Evolutionary conservation across 2,797 vertebrate species (phyloP), one percentile per base, ranked within the genome.

Genomic region (Psittacula echo): DNA sequence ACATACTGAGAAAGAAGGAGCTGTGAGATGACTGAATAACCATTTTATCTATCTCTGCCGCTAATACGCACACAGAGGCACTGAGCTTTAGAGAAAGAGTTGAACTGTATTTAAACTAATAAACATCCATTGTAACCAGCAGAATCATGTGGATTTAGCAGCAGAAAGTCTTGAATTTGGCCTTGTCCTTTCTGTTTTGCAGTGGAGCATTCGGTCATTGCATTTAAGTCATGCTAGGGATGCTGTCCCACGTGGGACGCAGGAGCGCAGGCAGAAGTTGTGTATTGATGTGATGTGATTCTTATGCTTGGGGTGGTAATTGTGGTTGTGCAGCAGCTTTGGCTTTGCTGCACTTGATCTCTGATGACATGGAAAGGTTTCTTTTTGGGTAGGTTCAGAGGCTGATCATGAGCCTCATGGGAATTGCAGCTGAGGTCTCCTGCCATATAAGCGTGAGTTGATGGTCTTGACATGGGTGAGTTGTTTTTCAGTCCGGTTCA

Each of bases 401-500:
- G 37, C 11, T 41, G 72, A 2, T 32, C 56, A 24, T 15, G 54
- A 54, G 41, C 71, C 44, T 44, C 7, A 0, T 7, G 54, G 68
- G 48, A 22, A 19, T 4, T n/a, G 61, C 48, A 77, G 66, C 65
- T 39, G 3, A 1, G n/a, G 22, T 22, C 21, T 71, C 58, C 84
- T 29, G 72, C 21, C 1, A 2, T 41, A 5, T 18, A 4, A 8
- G 11, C 1, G n/a, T 5, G 50, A 42, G 54, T 48, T 2, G 6
- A 50, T 18, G 39, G 3, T 48, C 37, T n/a, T 22, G 70, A 22
- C 11, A 1, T 5, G 62, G 7, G 37, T 6, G 48, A 76, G 44
- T 17, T 0, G 37, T 37, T 34, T 34, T 37, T 37, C 37, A 37
- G 37, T 9, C 9, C 37, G 37, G 9, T 37, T 37, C 37, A 37